A percentile compares a stretch with the other conserved stretches of the same genome.
These are phyloP conservation scores for Pycnonotus jocosus DNA, from an alignment of 2,113 vertebrate genomes.

Conservation along the genomic window DNA sequence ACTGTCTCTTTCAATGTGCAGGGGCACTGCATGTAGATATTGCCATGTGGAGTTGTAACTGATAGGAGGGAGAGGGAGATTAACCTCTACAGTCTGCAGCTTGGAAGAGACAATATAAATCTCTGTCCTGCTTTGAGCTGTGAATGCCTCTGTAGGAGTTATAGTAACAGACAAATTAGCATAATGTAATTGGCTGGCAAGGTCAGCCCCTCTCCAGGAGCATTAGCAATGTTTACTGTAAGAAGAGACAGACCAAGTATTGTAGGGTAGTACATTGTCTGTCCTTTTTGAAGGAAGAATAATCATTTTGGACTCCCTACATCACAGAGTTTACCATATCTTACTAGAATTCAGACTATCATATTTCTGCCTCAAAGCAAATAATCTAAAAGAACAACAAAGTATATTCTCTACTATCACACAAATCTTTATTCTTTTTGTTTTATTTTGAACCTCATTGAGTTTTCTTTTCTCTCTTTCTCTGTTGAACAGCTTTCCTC, in stretches of 20 bases:
- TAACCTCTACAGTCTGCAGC: conserved; percentile 26
- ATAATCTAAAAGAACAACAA: neutral
- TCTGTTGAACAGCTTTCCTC: neutral
- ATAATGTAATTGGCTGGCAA: conserved; percentile 70
- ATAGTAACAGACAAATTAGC: conserved; percentile 68
- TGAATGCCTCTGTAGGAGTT: conserved; percentile 62
- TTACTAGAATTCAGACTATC: neutral
- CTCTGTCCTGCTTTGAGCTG: conserved; percentile 40
- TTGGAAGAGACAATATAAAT: conserved; percentile 59
- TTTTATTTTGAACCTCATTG: neutral
- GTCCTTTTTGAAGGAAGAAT: neutral
- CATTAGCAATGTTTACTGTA: conserved; percentile 49
- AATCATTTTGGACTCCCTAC: neutral
- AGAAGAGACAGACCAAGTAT: conserved; percentile 44
- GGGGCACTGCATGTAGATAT: neutral
- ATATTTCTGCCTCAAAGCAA: conserved; percentile 20
- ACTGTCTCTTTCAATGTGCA: conserved; percentile 5
- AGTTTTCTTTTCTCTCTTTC: neutral
- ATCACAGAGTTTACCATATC: neutral
- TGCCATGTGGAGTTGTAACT: neutral
- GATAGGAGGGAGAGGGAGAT: conserved; percentile 33
- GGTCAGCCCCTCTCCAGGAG: conserved; percentile 61
- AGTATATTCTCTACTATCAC: neutral
- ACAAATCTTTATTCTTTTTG: neutral
- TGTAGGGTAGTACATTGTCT: conserved; percentile 1